Percentiles rank a stretch among this genome's conserved stretches.
Conservation (phyloP, 2,797 vertebrate genomes). For the Alosa sapidissima region DNA sequence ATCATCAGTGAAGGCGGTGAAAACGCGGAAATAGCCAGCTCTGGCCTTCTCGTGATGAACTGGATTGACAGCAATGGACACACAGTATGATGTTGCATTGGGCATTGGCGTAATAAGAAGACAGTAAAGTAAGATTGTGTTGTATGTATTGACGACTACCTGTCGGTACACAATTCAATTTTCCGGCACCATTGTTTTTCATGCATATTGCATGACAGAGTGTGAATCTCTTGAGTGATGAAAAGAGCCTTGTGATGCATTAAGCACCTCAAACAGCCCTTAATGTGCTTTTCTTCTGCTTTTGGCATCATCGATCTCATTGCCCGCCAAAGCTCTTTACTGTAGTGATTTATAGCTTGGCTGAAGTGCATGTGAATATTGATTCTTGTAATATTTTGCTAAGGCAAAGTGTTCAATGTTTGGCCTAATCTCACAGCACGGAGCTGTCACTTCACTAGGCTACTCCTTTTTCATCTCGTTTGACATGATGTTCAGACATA, state of each 20-base stretch:
- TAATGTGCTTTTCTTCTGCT: conserved; percentile 44
- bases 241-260: conserved; percentile 41
- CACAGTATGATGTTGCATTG: neutral
- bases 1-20: neutral
- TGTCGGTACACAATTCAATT: conserved; percentile 32
- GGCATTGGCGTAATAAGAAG: neutral
- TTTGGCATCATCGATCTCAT: conserved; percentile 43
- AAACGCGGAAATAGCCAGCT: neutral
- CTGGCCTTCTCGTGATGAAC: neutral
- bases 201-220: conserved; percentile 31
- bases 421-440: conserved; percentile 31
- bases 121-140: neutral
- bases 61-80: neutral
- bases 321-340: conserved; percentile 29
- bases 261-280: conserved; percentile 33
- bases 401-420: conserved; percentile 42
- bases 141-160: conserved; percentile 13
- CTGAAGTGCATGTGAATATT: conserved; percentile 45
- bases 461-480: neutral
- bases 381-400: conserved; percentile 39
- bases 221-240: conserved; percentile 42
- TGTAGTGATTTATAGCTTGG: conserved; percentile 38
- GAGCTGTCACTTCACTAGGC: conserved; percentile 26
- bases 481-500: neutral
- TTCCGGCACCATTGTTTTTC: conserved; percentile 25